phyloP scores from a whole-genome alignment of 2,888 invertebrate genomes.

The Drosophila barbarae region DNA sequence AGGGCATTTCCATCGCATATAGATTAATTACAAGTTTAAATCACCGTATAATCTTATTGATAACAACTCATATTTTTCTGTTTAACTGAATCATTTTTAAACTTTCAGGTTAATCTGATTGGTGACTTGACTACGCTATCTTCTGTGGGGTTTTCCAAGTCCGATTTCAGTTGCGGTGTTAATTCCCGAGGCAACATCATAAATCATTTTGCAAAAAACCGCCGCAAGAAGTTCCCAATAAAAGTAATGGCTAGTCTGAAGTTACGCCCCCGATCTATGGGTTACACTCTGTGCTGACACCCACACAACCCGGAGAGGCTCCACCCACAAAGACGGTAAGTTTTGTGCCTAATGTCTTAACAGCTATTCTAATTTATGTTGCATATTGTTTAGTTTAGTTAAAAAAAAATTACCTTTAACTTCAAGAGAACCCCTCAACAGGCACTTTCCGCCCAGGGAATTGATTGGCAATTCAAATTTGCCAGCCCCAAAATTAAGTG shows the following conservation, averaged over 20 bases:
- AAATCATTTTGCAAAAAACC: slow-evolving; percentile 51
- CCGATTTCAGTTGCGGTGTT: slow-evolving; percentile 6
- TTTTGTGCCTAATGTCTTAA: slow-evolving; percentile 42
- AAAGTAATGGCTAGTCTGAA: slow-evolving; percentile 42
- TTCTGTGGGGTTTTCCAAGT: slow-evolving; percentile 3
- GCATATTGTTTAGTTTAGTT: slow-evolving; percentile 48
- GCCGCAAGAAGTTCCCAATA: slow-evolving; percentile 47
- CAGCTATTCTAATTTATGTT: slow-evolving; percentile 70
- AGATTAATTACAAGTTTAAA: background rate
- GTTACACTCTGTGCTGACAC: slow-evolving; percentile 26
- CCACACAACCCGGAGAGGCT: slow-evolving; percentile 38
- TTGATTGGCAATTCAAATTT: slow-evolving; percentile 71
- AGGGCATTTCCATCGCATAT: background rate
- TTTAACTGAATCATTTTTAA: background rate
- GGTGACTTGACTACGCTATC: slow-evolving; percentile 5
- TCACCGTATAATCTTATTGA: background rate
- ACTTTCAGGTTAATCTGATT: slow-evolving; percentile 2
- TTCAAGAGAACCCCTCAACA: slow-evolving; percentile 15
- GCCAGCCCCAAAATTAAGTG: slow-evolving; percentile 69
- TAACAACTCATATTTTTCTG: background rate
- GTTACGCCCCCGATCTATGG: slow-evolving; percentile 47
- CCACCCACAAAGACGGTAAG: slow-evolving; percentile 22
- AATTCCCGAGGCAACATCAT: slow-evolving; percentile 40
- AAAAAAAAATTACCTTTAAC: slow-evolving; percentile 5
- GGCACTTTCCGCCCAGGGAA: slow-evolving; percentile 7